Conservation (phyloP, 2,888 invertebrate genomes). For the Andricus quercusramuli region DNA sequence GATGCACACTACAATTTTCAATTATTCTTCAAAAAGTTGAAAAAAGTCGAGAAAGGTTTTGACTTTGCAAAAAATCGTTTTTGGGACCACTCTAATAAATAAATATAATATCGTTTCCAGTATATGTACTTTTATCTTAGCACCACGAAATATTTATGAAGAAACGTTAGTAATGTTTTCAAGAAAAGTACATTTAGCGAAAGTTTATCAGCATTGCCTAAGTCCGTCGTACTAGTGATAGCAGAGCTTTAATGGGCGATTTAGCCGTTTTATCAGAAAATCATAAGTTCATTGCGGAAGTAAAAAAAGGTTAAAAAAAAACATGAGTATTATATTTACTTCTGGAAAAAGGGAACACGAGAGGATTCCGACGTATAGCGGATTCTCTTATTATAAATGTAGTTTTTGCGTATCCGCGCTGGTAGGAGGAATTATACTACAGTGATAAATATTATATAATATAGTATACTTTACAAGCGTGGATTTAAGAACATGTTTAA, state of each 20-base stretch:
- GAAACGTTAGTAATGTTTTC: conserved; percentile 13
- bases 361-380: conserved; percentile 28
- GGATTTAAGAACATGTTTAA: conserved; percentile 22
- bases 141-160: conserved; percentile 9
- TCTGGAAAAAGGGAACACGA: conserved; percentile 39
- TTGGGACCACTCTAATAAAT: not conserved
- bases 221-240: conserved; percentile 40
- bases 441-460: conserved; percentile 31
- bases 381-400: conserved; percentile 39
- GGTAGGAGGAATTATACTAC: conserved; percentile 31
- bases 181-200: conserved; percentile 29
- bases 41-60: not conserved
- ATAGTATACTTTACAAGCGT: conserved; percentile 22
- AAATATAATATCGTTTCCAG: conserved; percentile 25
- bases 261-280: conserved; percentile 28
- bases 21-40: not conserved
- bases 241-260: conserved; percentile 32
- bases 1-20: too few species aligned
- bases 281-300: conserved; percentile 32
- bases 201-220: conserved; percentile 40
- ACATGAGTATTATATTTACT: conserved; percentile 38
- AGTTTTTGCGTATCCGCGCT: conserved; percentile 40
- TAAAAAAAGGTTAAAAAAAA: conserved; percentile 12
- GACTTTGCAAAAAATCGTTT: not conserved
- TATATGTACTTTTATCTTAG: conserved; percentile 25